Conservation (phyloP, 2,797 vertebrate species). For the Xenentodon cancila region DNA sequence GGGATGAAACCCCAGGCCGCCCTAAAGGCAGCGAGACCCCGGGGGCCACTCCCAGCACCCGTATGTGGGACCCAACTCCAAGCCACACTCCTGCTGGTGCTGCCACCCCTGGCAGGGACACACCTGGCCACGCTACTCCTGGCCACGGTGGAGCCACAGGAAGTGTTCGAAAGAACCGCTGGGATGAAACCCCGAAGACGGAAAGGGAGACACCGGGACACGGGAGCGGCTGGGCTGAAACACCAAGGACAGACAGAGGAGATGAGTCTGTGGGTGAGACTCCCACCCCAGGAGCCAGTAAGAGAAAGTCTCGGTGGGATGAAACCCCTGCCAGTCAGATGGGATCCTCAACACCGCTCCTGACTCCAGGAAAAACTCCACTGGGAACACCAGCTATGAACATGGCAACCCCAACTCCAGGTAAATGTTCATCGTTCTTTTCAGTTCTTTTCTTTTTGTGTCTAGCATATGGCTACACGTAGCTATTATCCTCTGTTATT, state of each 20-base stretch:
- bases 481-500: not conserved
- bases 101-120: constrained; percentile 95
- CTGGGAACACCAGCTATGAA: constrained; percentile 99
- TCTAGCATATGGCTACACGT: not conserved
- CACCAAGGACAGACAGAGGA: constrained; percentile 94
- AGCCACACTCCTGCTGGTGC: constrained; percentile 97
- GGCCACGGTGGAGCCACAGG: constrained; percentile 95
- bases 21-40: constrained; percentile 97
- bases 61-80: constrained; percentile 98
- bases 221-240: constrained; percentile 97
- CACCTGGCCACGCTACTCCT: constrained; percentile 94
- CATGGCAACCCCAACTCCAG: constrained; percentile 98
- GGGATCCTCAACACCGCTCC: constrained; percentile 96
- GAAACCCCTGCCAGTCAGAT: constrained; percentile 98
- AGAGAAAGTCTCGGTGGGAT: constrained; percentile 98
- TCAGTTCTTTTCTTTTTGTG: not conserved
- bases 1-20: constrained; percentile 98
- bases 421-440: constrained; percentile 62
- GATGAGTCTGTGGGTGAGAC: constrained; percentile 98
- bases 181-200: constrained; percentile 99
- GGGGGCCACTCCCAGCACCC: constrained; percentile 94
- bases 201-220: constrained; percentile 98
- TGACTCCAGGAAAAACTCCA: constrained; percentile 97
- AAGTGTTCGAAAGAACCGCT: constrained; percentile 96
- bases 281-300: constrained; percentile 96